Conservation (phyloP, 2,888 invertebrate species). For the Orchesella flavescens region DNA sequence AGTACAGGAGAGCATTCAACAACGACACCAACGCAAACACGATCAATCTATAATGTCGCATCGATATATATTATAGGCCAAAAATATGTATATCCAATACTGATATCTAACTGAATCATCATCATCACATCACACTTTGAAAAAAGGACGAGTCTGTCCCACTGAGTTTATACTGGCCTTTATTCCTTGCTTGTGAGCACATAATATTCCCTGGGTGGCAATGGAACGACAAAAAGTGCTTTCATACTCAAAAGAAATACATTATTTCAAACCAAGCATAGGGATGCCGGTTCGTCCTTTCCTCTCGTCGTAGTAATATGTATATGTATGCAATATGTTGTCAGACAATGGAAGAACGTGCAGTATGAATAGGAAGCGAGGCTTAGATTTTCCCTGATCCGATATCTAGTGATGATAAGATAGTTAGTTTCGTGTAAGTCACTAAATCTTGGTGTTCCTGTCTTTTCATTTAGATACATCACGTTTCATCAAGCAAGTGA, state of each 20-base stretch:
- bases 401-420: slow-evolving; percentile 54
- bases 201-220: slow-evolving; percentile 52
- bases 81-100: slow-evolving; percentile 21
- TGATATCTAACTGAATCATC: slow-evolving; percentile 44
- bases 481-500: slow-evolving; percentile 11
- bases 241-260: slow-evolving; percentile 31
- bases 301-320: not conserved
- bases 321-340: slow-evolving; percentile 38
- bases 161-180: slow-evolving; percentile 19
- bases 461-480: not conserved
- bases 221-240: slow-evolving; percentile 27
- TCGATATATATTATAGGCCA: not conserved
- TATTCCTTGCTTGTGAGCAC: slow-evolving; percentile 9
- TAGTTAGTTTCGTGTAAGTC: slow-evolving; percentile 25
- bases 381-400: slow-evolving; percentile 40
- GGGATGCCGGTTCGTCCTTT: not conserved
- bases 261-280: slow-evolving; percentile 27
- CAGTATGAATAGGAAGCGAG: slow-evolving; percentile 23
- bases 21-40: slow-evolving; percentile 25
- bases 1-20: not conserved
- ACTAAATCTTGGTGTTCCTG: slow-evolving; percentile 14
- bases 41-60: slow-evolving; percentile 3
- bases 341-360: slow-evolving; percentile 45
- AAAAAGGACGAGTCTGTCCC: slow-evolving; percentile 10
- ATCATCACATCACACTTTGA: not conserved